Evolutionary conservation across 2,113 vertebrate species (phyloP).

Genomic region (Chinchilla lanigera): DNA sequence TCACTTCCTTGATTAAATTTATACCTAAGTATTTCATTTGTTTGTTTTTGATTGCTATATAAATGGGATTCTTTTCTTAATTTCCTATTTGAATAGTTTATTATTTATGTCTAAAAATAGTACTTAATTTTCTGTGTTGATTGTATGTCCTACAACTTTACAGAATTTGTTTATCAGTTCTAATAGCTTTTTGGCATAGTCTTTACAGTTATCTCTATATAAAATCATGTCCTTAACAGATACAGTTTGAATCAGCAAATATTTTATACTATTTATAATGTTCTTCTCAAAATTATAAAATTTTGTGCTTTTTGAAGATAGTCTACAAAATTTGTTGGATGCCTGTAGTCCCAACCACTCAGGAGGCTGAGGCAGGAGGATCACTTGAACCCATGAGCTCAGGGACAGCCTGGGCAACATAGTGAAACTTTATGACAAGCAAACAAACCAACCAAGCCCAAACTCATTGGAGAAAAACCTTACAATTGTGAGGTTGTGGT

Average conservation of each 20-base stretch:
- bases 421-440: neutral
- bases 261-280: neutral
- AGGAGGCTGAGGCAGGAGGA: neutral
- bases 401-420: neutral
- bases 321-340: neutral
- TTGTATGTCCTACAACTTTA: neutral
- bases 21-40: neutral
- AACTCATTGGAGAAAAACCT: neutral
- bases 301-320: neutral
- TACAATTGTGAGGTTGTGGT: neutral
- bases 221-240: neutral
- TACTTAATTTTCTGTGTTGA: neutral
- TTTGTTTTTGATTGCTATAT: neutral
- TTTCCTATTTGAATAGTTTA: neutral
- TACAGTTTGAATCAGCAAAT: neutral
- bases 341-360: neutral
- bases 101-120: neutral
- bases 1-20: neutral
- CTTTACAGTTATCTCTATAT: neutral
- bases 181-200: neutral
- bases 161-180: neutral
- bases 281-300: neutral
- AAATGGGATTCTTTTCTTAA: neutral
- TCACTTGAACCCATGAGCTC: neutral
- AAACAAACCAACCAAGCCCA: neutral